Percentiles rank a stretch among this genome's conserved stretches.
phyloP scores from a whole-genome alignment of 2,113 vertebrate genomes.

The Forbesichthys papilliferus region DNA sequence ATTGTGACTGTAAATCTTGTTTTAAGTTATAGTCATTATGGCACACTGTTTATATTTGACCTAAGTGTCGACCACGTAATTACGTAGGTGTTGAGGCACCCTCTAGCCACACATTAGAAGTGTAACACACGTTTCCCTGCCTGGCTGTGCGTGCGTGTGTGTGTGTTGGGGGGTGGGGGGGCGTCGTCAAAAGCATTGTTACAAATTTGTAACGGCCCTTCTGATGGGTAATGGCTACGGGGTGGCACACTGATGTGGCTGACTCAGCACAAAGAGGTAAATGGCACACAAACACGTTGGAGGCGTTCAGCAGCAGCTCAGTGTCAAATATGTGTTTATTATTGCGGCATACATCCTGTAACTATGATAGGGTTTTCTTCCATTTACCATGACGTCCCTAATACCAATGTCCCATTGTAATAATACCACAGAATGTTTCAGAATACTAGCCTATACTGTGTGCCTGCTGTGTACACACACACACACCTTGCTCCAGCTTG shows the following conservation, averaged over 20 bases:
- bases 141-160: no score
- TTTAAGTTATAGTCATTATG: no score
- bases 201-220: background rate
- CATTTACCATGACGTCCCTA: no score
- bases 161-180: background rate
- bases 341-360: no score
- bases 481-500: background rate
- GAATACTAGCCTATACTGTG: background rate
- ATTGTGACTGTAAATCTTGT: background rate
- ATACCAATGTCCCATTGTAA: background rate
- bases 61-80: no score
- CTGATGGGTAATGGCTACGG: background rate
- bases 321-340: slow-evolving; percentile 17
- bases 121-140: no score
- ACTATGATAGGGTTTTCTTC: no score
- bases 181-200: background rate
- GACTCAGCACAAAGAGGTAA: no score
- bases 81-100: background rate
- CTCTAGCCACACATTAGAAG: no score
- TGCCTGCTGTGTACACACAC: no score
- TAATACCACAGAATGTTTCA: background rate
- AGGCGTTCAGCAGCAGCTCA: background rate
- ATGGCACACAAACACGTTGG: slow-evolving; percentile 1
- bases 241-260: background rate
- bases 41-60: no score